Evolutionary conservation across 2,797 vertebrate species (phyloP).

Genomic region (Pachyuromys duprasi): DNA sequence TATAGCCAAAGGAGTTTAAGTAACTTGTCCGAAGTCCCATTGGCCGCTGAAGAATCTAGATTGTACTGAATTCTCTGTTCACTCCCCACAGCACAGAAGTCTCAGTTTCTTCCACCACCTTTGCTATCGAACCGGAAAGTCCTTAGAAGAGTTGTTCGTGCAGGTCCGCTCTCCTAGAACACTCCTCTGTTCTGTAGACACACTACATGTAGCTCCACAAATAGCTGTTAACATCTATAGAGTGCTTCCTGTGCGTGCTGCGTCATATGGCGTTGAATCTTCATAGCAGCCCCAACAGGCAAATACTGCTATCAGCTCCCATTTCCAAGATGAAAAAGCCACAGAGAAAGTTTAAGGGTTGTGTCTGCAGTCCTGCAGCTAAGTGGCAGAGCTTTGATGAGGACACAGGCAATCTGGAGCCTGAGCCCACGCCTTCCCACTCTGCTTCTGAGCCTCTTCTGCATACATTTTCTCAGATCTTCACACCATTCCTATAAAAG

Average conservation of each 20-base stretch:
- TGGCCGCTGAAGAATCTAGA: background rate
- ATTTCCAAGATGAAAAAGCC: background rate
- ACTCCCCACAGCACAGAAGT: background rate
- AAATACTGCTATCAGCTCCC: background rate
- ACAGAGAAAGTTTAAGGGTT: background rate
- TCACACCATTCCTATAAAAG: background rate
- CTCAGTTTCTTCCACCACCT: background rate
- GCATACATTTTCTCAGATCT: background rate
- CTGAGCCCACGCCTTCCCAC: background rate
- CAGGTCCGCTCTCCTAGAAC: too few species aligned
- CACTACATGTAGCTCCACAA: fast-evolving
- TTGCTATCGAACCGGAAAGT: background rate
- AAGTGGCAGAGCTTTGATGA: background rate
- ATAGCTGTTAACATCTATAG: fast-evolving
- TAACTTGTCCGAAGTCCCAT: background rate
- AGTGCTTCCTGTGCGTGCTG: background rate
- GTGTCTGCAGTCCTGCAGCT: background rate
- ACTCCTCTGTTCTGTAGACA: background rate
- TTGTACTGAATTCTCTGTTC: background rate
- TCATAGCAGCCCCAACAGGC: background rate
- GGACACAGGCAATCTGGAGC: background rate
- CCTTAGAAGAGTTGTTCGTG: background rate
- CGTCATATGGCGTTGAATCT: background rate
- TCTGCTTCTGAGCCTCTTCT: background rate
- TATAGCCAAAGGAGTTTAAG: background rate